Evolutionary conservation across 2,113 vertebrate genomes (phyloP), one percentile per base, ranked within the genome.

Genomic region (Campylomormyrus tamandua): DNA sequence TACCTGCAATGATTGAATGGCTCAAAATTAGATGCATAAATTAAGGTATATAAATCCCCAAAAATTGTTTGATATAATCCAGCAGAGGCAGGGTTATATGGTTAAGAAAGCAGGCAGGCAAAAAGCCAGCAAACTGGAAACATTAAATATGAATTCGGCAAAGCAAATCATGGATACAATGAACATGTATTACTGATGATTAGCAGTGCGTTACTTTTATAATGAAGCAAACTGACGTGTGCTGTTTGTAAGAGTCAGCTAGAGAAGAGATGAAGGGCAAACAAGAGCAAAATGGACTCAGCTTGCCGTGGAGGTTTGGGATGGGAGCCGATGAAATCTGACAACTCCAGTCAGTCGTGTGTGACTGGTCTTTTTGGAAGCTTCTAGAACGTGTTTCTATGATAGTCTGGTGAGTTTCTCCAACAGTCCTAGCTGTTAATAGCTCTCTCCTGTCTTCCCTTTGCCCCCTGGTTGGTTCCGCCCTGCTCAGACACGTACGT

Each of bases 401-500:
- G 45, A 42, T 9, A 84, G 49, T 88, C 31, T 39, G 15, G 17
- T 87, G 31, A 58, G 53, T 42, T 58, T 39, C 21, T 35, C 70
- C 31, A 42, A 58, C 56, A 70, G 56, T 90, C 17, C 4, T 19
- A 24, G 58, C 45, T 66, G 62, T 39, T 70, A 77, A 89, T 46
- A 3, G 48, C 31, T 42, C 4, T 74, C 21, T 11, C 24, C 74
- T 86, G 53, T 19, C 21, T 35, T 52, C 21, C 74, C 27, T 85
- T 17, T 35, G 15, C 19, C 27, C 31, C 53, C 39, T 39, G 24
- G 56, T 24, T 49, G 88, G 27, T n/a, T 46, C 17, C 50, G 0
- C 27, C 58, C 88, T 17, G 35, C 92, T 88, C 93, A 99, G 98
- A 99, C 94, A 99, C 98, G 0, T 99, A 98, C 45, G 98, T 99